Evolutionary conservation across 2,888 invertebrate species (phyloP), one percentile per base, ranked within the genome.

Genomic region (Eutolmus rufibarbis): DNA sequence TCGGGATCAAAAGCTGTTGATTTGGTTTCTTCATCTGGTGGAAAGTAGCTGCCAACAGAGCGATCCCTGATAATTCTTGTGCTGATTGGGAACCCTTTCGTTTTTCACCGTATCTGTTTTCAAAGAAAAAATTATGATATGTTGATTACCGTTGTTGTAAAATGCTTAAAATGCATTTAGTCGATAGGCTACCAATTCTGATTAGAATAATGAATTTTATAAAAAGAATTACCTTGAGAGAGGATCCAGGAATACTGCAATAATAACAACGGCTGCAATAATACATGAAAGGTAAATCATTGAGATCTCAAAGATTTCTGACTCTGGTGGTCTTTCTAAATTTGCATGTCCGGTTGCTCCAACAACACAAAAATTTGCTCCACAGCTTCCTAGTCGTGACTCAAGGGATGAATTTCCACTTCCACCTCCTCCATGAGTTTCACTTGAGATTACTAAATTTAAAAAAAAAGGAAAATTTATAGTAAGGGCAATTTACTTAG

Each of bases 1-100:
- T 96, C 1, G 98, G 98, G 89, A 99, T 97, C 51, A 99, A 95
- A 7, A 99, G 94, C 90, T 98, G 96, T 91, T 98, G 98, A 91
- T 98, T 97, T 0, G 97, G 97, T 91, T 98, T 97, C 92, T 96
- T 96, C 91, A 98, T 94, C 91, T 99, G 98, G 91, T 96, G 96
- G 88, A 97, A 96, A 0, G 99, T 98, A 19, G 98, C 97, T 9
- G 97, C 96, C 8, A 98, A 93, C 86, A 97, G 94, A 91, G 97
- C 96, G 90, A 97, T 95, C 12, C 97, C 97, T 4, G 95, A 95
- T 77, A 97, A 91, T 91, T 97, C 96, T 88, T 94, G 94, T 0
- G 94, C 94, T n/a, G 96, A 95, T 90, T 97, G 97, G 78, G 94
- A 93, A 88, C 95, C 94, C 89, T 96, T 94, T 91, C 97, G 96